Base-by-base conservation (phyloP, 2,113 vertebrate genomes). In the Orcinus orca region DNA sequence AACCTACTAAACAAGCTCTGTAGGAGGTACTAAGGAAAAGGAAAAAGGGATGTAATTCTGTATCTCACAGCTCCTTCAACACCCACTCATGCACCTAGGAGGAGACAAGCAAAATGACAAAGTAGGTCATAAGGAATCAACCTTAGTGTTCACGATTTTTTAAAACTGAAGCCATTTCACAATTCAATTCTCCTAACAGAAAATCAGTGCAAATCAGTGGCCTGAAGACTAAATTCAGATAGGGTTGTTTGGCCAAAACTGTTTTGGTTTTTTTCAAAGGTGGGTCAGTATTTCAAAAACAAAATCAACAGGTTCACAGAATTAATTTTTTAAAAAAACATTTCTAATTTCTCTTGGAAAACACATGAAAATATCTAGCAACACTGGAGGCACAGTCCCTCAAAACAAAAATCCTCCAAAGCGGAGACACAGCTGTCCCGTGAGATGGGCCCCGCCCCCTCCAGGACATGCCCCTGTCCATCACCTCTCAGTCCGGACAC, bases 271-370 rank as follows among this genome's bases (percentile, higher is more conserved):
- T 97, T 50, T 26, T 77, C 55, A 76, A 96, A 44, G 1, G 3
- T 44, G 5, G 60, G 33, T 62, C 67, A 44, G 33, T 71, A 62
- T 96, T 95, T 88, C 29, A 82, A 73, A 73, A 63, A 55, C 25
- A 31, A 90, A 96, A 93, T 84, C 63, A 90, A 93, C 36, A 77
- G 6, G 55, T 58, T 85, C 44, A 55, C 33, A 91, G 93, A 74
- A 91, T 60, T 47, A 47, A 65, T 25, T 93, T 87, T 80, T 58
- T 5, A 2, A n/a, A 33, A 63, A 55, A 73, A 2, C 18, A 92
- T 55, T 94, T 86, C 20, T 4, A 60, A 53, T 79, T 86, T 93
- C 53, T 88, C 44, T 81, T 55, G 23, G 88, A 38, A 96, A 90
- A 91, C 29, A 6, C 6, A 81, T 47, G 26, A 65, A 67, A 87